Conservation (phyloP, 2,113 vertebrate genomes). For the Notiomystis cincta region DNA sequence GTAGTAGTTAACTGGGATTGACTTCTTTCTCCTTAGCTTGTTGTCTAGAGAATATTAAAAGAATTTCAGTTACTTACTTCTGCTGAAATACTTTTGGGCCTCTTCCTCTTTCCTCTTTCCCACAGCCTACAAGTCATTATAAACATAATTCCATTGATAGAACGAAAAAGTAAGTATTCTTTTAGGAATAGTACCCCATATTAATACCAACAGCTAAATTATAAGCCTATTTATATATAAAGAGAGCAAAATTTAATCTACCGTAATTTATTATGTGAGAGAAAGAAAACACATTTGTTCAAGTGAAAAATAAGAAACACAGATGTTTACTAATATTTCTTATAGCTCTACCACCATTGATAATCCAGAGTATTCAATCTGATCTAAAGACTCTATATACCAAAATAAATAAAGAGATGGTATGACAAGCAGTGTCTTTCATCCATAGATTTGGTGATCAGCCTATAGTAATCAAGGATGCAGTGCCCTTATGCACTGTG, state of each 20-base stretch:
- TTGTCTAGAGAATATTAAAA: not conserved
- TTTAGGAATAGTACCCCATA: not conserved
- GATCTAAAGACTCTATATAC: not conserved
- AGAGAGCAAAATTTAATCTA: not conserved
- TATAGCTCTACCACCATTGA: not conserved
- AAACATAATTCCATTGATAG: not conserved
- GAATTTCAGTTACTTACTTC: not conserved
- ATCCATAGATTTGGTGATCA: not conserved
- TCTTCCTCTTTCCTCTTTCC: not conserved
- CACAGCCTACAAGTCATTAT: not conserved
- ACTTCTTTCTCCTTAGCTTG: not conserved
- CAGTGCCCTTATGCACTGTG: not conserved
- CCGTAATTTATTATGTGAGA: not conserved
- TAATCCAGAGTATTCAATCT: not conserved
- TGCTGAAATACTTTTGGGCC: not conserved
- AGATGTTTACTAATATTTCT: not conserved
- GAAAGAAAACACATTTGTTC: not conserved
- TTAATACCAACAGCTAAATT: not conserved
- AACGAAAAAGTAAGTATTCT: not conserved
- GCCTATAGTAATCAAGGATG: not conserved
- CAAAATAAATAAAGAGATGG: not conserved
- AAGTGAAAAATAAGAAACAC: not conserved
- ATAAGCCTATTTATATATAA: not conserved
- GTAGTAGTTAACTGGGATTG: not conserved
- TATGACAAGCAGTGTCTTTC: not conserved